A percentile compares a stretch with the other conserved stretches of the same genome.
phyloP scores from a whole-genome alignment of 2,797 vertebrate genomes.

The Helicolenus hilgendorfi region DNA sequence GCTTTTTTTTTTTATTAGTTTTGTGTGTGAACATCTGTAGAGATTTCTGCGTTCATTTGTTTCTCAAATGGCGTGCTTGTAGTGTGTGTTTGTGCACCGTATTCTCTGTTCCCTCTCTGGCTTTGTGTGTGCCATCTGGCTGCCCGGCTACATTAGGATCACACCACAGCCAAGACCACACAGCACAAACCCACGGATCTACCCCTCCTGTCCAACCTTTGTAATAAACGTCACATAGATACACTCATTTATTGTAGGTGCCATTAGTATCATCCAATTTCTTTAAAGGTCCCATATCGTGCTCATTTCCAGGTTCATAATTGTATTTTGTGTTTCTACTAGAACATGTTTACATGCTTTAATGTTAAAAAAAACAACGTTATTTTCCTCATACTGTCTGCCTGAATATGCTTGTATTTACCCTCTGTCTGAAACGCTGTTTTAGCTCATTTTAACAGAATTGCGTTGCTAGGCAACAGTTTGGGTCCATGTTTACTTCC shows the following conservation, averaged over 20 bases:
- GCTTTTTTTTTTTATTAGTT: background rate
- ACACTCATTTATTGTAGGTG: background rate
- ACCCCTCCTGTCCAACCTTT: conserved; percentile 54
- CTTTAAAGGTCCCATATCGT: fast-evolving
- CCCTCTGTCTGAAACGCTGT: no score
- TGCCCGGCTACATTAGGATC: conserved; percentile 65
- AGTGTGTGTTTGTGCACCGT: background rate
- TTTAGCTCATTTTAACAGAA: no score
- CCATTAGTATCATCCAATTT: background rate
- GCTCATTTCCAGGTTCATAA: background rate
- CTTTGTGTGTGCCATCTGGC: conserved; percentile 72
- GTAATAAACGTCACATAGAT: conserved; percentile 56
- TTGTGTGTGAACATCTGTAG: background rate
- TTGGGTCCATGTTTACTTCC: background rate
- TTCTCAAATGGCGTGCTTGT: background rate
- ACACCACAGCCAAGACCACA: conserved; percentile 38
- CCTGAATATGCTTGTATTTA: no score
- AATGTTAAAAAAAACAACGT: no score
- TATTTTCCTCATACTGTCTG: fast-evolving
- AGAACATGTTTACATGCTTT: no score
- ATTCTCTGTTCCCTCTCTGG: conserved; percentile 32
- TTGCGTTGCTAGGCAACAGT: no score
- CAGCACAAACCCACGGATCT: conserved; percentile 38
- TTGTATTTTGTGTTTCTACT: no score
- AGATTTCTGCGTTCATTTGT: background rate